phyloP scores from a whole-genome alignment of 2,113 vertebrate species.

The Callipepla squamata region DNA sequence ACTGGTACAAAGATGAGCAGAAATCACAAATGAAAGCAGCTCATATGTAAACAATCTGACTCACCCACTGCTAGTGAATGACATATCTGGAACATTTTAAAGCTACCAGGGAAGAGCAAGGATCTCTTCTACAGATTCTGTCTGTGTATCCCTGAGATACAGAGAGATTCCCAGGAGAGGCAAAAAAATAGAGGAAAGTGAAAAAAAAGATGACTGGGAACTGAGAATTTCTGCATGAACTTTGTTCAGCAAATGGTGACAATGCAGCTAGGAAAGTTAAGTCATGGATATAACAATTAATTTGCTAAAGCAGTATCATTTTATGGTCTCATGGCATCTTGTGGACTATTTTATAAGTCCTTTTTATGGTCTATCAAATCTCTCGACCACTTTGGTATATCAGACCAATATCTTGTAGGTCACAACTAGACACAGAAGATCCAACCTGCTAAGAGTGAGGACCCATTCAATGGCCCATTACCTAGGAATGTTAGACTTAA shows the following conservation, averaged over 20 bases:
- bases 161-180: neutral
- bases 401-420: neutral
- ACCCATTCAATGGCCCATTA: neutral
- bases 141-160: neutral
- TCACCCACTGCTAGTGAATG: neutral
- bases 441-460: accelerated
- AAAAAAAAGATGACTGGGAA: neutral
- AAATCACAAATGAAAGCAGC: neutral
- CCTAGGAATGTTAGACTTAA: neutral
- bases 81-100: neutral
- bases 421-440: neutral
- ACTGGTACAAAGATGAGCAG: neutral
- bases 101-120: neutral
- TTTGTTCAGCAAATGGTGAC: neutral
- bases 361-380: accelerated
- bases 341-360: accelerated
- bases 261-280: neutral
- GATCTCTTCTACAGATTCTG: neutral
- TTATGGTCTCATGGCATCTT: neutral
- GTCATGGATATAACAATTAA: neutral
- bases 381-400: neutral
- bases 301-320: neutral
- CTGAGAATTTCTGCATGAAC: neutral
- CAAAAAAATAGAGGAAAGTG: neutral
- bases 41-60: neutral